These are phyloP conservation scores for Petrocephalus schoutedeni DNA, from an alignment of 2,797 vertebrate genomes.

Conservation along the genomic window DNA sequence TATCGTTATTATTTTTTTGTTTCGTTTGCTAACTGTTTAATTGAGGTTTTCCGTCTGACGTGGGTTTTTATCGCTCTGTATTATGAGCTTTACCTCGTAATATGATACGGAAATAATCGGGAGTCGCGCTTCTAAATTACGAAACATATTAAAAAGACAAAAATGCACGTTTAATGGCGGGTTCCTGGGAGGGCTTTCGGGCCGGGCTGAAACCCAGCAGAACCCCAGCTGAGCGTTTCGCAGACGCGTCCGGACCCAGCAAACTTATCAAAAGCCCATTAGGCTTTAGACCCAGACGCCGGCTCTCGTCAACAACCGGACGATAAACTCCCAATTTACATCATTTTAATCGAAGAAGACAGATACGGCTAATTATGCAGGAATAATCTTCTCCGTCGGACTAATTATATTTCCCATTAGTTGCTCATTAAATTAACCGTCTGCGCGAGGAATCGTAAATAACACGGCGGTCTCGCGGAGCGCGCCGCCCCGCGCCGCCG, in stretches of 20 bases:
- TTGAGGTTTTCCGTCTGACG: neutral
- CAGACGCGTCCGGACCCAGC: neutral
- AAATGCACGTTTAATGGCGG: neutral
- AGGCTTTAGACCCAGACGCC: neutral
- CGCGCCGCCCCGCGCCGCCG: neutral
- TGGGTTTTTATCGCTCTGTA: neutral
- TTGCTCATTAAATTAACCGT: slow-evolving; percentile 37
- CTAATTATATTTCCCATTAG: slow-evolving; percentile 47
- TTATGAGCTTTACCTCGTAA: neutral
- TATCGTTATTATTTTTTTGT: no score
- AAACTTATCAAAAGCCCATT: slow-evolving; percentile 7
- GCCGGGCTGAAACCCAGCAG: neutral
- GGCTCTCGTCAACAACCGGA: neutral
- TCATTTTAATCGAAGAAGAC: slow-evolving; percentile 40
- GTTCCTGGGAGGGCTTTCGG: neutral
- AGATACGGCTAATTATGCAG: slow-evolving; percentile 41
- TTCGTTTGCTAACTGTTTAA: neutral
- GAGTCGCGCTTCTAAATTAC: neutral
- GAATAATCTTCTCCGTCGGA: slow-evolving; percentile 42
- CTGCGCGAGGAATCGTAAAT: slow-evolving; percentile 31
- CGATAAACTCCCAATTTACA: slow-evolving; percentile 25
- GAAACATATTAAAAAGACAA: neutral
- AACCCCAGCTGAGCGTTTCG: neutral
- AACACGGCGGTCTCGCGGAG: slow-evolving; percentile 22
- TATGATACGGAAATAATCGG: neutral